These are phyloP conservation scores for Glossophaga mutica DNA, from an alignment of 2,797 vertebrate species.

Conservation along the genomic window DNA sequence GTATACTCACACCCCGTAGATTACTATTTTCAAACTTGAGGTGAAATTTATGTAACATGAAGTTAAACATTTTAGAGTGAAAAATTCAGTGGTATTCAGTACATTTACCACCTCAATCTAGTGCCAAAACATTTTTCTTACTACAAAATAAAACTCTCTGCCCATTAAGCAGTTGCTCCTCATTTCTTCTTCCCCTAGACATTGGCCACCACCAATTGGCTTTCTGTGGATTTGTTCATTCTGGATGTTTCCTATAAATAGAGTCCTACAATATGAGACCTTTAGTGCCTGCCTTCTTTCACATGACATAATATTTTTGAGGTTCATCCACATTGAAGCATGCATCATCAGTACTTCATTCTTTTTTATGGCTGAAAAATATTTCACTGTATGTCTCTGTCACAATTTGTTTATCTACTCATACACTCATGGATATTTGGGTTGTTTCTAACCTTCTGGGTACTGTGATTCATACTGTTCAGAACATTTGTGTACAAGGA, in stretches of 20 bases:
- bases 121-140: not conserved
- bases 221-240: not conserved
- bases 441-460: not conserved
- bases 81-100: not conserved
- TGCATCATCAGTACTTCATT: not conserved
- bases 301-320: not conserved
- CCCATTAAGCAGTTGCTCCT: not conserved
- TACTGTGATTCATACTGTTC: not conserved
- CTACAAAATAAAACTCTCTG: not conserved
- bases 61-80: not conserved
- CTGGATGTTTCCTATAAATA: not conserved
- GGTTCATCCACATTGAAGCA: not conserved
- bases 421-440: not conserved
- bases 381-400: not conserved
- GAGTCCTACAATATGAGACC: not conserved
- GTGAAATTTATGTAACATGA: not conserved
- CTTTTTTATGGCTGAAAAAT: constrained; percentile 8
- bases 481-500: not conserved
- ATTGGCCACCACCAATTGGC: not conserved
- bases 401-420: not conserved
- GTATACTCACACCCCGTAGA: not conserved
- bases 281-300: not conserved
- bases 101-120: not conserved
- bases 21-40: not conserved
- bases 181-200: not conserved